Conservation (phyloP, 2,888 invertebrate genomes). For the Toxonevra muliebris region DNA sequence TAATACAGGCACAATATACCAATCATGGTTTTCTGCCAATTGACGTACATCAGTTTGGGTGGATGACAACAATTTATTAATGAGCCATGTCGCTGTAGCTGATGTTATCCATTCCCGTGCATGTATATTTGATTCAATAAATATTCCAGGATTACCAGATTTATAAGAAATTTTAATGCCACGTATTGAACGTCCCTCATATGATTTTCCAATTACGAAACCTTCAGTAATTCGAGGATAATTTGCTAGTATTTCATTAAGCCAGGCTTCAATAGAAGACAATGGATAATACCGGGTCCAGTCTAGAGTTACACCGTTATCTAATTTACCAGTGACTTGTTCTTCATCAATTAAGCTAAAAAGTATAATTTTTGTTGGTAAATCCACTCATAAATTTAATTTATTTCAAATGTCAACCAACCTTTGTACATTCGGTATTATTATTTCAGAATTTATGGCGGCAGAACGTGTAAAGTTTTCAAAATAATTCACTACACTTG, state of each 20-base stretch:
- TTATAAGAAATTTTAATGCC: constrained; percentile 67
- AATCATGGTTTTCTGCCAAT: constrained; percentile 74
- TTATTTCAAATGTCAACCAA: no score
- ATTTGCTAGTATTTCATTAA: constrained; percentile 65
- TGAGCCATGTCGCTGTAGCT: constrained; percentile 74
- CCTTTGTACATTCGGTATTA: no score
- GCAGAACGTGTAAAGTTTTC: no score
- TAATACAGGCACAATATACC: constrained; percentile 77
- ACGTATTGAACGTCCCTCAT: constrained; percentile 70
- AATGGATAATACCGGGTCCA: constrained; percentile 72
- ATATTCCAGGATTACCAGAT: constrained; percentile 67
- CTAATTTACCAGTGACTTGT: constrained; percentile 41
- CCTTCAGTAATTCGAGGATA: constrained; percentile 62
- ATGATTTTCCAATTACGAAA: constrained; percentile 67
- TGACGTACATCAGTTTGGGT: constrained; percentile 64
- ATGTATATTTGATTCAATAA: constrained; percentile 74
- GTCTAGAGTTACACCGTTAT: constrained; percentile 60
- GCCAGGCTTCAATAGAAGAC: constrained; percentile 70
- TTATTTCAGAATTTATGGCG: no score
- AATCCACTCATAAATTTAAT: no score
- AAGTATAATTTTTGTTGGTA: no score
- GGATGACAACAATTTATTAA: constrained; percentile 76
- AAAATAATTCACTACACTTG: no score
- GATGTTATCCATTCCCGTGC: constrained; percentile 80
- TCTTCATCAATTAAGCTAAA: constrained; percentile 68